Conservation (phyloP, 2,888 invertebrate genomes). For the Watsonalla binaria region DNA sequence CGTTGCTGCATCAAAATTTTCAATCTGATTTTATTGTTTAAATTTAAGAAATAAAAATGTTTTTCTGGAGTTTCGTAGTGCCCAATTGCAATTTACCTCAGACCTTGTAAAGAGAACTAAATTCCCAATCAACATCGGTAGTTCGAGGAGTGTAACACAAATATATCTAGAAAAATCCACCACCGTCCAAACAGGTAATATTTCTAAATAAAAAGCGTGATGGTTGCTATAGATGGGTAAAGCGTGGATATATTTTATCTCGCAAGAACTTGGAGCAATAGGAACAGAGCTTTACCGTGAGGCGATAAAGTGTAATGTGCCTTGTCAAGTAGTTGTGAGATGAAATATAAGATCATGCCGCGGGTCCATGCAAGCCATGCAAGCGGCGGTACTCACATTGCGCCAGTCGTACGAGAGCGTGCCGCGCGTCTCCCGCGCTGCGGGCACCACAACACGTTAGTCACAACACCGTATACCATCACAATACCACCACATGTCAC, state of each 20-base stretch:
- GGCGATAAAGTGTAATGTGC: not conserved
- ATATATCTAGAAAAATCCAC: not conserved
- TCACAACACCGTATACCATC: slow-evolving; percentile 30
- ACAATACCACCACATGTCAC: slow-evolving; percentile 9
- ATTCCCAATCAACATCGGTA: not conserved
- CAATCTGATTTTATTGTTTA: too few species aligned
- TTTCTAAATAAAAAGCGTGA: not conserved
- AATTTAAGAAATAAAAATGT: too few species aligned
- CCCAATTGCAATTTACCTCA: not conserved
- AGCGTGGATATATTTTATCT: not conserved
- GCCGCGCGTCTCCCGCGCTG: slow-evolving; percentile 84
- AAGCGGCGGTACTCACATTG: slow-evolving; percentile 87
- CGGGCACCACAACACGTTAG: slow-evolving; percentile 49
- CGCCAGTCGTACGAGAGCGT: slow-evolving; percentile 92
- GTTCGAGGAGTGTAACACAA: not conserved
- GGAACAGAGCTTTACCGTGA: too few species aligned
- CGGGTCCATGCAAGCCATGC: slow-evolving; percentile 31
- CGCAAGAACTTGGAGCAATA: not conserved
- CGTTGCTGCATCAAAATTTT: too few species aligned
- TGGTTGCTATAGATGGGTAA: slow-evolving; percentile 3
- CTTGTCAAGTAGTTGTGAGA: not conserved
- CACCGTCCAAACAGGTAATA: not conserved
- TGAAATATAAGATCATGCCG: slow-evolving; percentile 7
- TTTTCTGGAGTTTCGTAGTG: too few species aligned
- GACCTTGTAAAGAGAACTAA: not conserved